Percentiles rank a stretch among this genome's conserved stretches.
Evolutionary conservation across 2,113 vertebrate genomes (phyloP).

Genomic region (Aegotheles bennettii): DNA sequence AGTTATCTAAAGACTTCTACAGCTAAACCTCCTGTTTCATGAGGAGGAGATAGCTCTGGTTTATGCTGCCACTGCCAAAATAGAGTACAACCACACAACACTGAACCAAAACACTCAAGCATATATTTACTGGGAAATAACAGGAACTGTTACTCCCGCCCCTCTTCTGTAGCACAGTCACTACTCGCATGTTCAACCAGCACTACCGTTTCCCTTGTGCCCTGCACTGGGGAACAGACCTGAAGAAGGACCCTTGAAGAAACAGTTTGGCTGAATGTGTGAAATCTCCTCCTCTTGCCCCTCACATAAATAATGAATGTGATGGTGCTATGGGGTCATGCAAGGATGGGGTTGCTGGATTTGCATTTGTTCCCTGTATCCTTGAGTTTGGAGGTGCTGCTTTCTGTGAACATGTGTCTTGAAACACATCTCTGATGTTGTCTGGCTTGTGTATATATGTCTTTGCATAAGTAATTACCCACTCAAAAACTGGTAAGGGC

Average conservation of each 20-base stretch:
- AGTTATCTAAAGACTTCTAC: not conserved
- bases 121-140: not conserved
- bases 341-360: not conserved
- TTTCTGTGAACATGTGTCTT: not conserved
- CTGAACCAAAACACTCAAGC: not conserved
- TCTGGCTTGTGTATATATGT: not conserved
- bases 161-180: not conserved
- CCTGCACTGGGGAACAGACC: not conserved
- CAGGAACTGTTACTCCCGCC: not conserved
- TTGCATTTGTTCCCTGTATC: not conserved
- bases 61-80: not conserved
- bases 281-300: not conserved
- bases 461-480: not conserved
- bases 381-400: not conserved
- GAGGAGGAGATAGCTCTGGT: not conserved
- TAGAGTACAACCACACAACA: not conserved
- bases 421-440: not conserved
- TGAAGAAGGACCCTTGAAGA: not conserved
- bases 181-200: not conserved
- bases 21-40: not conserved
- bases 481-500: not conserved
- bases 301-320: not conserved
- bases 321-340: not conserved
- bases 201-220: not conserved
- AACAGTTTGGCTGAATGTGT: not conserved